These are phyloP conservation scores for Dryas iulia DNA, from an alignment of 1,140 invertebrate genomes.

Conservation along the genomic window DNA sequence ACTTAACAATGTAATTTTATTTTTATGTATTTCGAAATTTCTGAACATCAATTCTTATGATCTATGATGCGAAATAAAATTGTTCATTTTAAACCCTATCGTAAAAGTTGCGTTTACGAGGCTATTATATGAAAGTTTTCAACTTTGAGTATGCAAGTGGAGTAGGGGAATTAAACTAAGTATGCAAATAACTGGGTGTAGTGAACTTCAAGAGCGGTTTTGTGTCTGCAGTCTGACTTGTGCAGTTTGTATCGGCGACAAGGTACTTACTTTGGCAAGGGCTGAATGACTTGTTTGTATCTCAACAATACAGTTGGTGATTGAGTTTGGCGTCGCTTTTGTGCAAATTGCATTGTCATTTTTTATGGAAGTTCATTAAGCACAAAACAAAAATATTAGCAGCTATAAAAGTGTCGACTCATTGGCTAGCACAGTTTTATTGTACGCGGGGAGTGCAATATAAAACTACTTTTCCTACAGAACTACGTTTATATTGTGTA, in stretches of 20 bases:
- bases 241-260: conserved; percentile 16
- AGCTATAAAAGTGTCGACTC: conserved; percentile 13
- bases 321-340: neutral
- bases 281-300: conserved; percentile 14
- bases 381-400: conserved; percentile 14
- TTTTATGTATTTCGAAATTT: neutral
- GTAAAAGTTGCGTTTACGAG: neutral
- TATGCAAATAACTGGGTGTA: conserved; percentile 22
- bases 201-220: conserved; percentile 18
- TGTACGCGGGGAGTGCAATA: conserved; percentile 8
- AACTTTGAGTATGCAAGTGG: conserved; percentile 2
- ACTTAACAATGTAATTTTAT: too few relatives aligned
- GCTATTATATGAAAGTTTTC: conserved; percentile 14
- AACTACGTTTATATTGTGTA: neutral
- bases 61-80: neutral
- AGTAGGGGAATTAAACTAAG: conserved; percentile 20
- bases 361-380: conserved; percentile 10
- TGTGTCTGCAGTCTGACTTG: neutral
- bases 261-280: neutral
- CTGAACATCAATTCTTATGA: neutral
- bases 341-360: conserved; percentile 2
- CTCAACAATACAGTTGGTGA: neutral
- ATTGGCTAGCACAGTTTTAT: conserved; percentile 1
- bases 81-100: neutral
- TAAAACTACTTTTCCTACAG: neutral